A percentile compares a stretch with the other conserved stretches of the same genome.
phyloP scores from a whole-genome alignment of 2,888 invertebrate genomes.

The Aspidiotus destructor region DNA sequence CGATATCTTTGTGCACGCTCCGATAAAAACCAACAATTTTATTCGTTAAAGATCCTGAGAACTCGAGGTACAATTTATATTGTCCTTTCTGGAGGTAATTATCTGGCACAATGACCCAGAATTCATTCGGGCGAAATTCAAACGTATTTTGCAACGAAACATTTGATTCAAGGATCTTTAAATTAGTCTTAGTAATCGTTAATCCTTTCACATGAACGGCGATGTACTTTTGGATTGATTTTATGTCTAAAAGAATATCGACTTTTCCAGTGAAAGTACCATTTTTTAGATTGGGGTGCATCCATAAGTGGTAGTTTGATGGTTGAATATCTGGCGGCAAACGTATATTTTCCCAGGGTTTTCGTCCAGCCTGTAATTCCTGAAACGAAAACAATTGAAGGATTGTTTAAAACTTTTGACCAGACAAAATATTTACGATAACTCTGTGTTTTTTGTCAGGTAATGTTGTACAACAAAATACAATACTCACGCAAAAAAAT shows the following conservation, averaged over 20 bases:
- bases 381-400: too few relatives aligned
- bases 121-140: constrained; percentile 39
- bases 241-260: constrained; percentile 45
- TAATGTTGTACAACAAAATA: too few relatives aligned
- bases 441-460: too few relatives aligned
- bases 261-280: constrained; percentile 51
- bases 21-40: constrained; percentile 55
- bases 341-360: constrained; percentile 37
- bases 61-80: constrained; percentile 46
- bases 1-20: constrained; percentile 46
- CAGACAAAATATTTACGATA: too few relatives aligned
- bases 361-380: background rate
- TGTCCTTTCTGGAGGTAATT: constrained; percentile 39
- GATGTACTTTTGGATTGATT: constrained; percentile 45
- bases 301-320: constrained; percentile 54
- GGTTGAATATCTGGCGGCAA: constrained; percentile 52
- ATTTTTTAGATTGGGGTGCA: constrained; percentile 55
- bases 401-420: too few relatives aligned
- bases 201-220: constrained; percentile 55
- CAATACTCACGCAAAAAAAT: too few relatives aligned
- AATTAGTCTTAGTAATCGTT: constrained; percentile 44
- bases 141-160: constrained; percentile 44
- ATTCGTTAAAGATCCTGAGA: constrained; percentile 47
- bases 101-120: constrained; percentile 37
- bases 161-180: constrained; percentile 35